Conservation (phyloP, 2,888 invertebrate genomes). For the Drosophila recens region DNA sequence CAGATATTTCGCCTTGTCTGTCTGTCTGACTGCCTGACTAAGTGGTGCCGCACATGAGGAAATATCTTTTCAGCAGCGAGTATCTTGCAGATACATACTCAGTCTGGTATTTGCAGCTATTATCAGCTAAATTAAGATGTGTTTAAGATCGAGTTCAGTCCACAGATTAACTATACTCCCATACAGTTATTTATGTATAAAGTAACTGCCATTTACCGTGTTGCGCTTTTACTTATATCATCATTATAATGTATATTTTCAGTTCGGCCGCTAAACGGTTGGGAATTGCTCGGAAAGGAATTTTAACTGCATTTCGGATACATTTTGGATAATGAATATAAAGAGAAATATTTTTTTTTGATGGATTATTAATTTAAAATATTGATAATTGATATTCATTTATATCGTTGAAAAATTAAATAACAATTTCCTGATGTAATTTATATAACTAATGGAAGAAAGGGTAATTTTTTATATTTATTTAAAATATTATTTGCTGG, state of each 20-base stretch:
- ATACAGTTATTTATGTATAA: slow-evolving; percentile 1
- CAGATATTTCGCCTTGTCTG: slow-evolving; percentile 58
- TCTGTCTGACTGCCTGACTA: slow-evolving; percentile 42
- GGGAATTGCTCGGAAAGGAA: neutral
- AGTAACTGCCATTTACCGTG: slow-evolving; percentile 2
- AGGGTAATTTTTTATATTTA: neutral
- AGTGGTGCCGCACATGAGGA: slow-evolving; percentile 53
- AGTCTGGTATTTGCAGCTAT: slow-evolving; percentile 32
- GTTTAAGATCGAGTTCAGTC: slow-evolving; percentile 28
- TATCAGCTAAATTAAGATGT: slow-evolving; percentile 56
- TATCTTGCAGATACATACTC: slow-evolving; percentile 14
- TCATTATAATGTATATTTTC: slow-evolving; percentile 15
- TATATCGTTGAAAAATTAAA: too few relatives aligned
- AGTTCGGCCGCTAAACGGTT: slow-evolving; percentile 3
- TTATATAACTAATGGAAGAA: too few relatives aligned
- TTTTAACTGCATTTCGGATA: neutral
- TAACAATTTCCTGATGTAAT: neutral
- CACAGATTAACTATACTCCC: slow-evolving; percentile 6
- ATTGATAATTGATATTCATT: neutral
- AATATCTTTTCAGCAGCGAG: slow-evolving; percentile 15
- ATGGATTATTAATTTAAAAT: neutral
- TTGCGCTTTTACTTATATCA: slow-evolving; percentile 2
- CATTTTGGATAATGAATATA: neutral
- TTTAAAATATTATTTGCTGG: neutral
- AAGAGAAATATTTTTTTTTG: slow-evolving; percentile 14